These are phyloP conservation scores for Sebastes melanostomus DNA, from an alignment of 2,797 vertebrate genomes.

Conservation along the genomic window DNA sequence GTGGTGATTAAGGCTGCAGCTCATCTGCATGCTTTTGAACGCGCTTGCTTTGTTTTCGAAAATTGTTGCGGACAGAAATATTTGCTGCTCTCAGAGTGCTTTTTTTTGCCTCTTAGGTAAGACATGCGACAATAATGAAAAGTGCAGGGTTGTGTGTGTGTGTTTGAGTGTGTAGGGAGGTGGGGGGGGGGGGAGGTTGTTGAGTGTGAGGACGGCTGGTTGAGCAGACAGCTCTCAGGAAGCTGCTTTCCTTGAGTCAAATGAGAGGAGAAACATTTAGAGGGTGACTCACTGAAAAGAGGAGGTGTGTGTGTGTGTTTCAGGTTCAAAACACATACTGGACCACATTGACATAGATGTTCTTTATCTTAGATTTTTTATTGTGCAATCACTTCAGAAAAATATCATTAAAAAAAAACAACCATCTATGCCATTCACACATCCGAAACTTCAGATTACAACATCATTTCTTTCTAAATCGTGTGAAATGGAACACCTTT, in stretches of 20 bases:
- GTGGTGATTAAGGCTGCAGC: slow-evolving; percentile 42
- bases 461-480: neutral
- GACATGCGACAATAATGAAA: slow-evolving; percentile 55
- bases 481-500: slow-evolving; percentile 29
- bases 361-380: slow-evolving; percentile 17
- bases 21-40: slow-evolving; percentile 45
- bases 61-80: slow-evolving; percentile 12
- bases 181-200: neutral
- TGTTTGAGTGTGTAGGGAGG: neutral
- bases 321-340: slow-evolving; percentile 44
- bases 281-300: slow-evolving; percentile 65
- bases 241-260: slow-evolving; percentile 59
- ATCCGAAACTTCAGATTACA: slow-evolving; percentile 17
- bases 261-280: slow-evolving; percentile 58
- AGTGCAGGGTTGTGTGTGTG: slow-evolving; percentile 27
- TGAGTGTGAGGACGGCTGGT: slow-evolving; percentile 21
- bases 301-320: slow-evolving; percentile 39
- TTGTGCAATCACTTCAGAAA: slow-evolving; percentile 26
- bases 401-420: neutral
- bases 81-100: slow-evolving; percentile 1
- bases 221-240: slow-evolving; percentile 50
- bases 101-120: slow-evolving; percentile 44
- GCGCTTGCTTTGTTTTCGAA: slow-evolving; percentile 28
- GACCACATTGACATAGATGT: slow-evolving; percentile 31
- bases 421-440: neutral